Base-by-base conservation (phyloP, 2,888 invertebrate genomes). In the Drosophila quinaria region DNA sequence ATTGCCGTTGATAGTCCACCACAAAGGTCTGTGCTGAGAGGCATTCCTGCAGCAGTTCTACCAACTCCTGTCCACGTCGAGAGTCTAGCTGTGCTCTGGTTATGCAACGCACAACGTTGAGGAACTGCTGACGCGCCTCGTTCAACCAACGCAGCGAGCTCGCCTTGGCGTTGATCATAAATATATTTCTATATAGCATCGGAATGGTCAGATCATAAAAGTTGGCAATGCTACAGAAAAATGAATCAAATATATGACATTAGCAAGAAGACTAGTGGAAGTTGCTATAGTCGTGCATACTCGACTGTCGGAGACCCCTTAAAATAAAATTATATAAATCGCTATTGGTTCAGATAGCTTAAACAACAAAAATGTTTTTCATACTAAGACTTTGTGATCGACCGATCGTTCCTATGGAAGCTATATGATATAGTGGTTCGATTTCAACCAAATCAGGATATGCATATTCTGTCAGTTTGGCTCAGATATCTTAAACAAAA, bases 121-220 rank as follows among this genome's bases (percentile, higher is more conserved):
- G 78, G 35, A 93, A 89, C 66, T 94, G 94, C n/a, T 94, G 78
- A 33, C 93, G 89, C 1, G 91, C 90, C 69, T 90, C 89, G 67
- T 93, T 92, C 0, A 93, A 52, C 90, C 91, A 91, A 2, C 61
- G 58, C 25, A 93, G 72, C 44, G 92, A 91, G n/a, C 65, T 74
- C 0, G 92, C 90, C 3, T 76, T 59, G 0, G 82, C 70, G 72
- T 92, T 91, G 3, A 92, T 87, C 2, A 74, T 92, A 52, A 94
- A 93, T 25, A 96, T 91, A 71, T 94, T 94, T 85, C 95, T 95
- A 90, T 96, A 96, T 66, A 98, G 90, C 78, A 94, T 94, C 13
- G 96, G 95, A 76, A 97, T 94, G 5, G 96, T 95, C 80, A 94
- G 94, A 78, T 96, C 96, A 92, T 98, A 98, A 74, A 97, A 94